Base-by-base conservation (phyloP, 1,140 invertebrate genomes). In the Orius laevigatus region DNA sequence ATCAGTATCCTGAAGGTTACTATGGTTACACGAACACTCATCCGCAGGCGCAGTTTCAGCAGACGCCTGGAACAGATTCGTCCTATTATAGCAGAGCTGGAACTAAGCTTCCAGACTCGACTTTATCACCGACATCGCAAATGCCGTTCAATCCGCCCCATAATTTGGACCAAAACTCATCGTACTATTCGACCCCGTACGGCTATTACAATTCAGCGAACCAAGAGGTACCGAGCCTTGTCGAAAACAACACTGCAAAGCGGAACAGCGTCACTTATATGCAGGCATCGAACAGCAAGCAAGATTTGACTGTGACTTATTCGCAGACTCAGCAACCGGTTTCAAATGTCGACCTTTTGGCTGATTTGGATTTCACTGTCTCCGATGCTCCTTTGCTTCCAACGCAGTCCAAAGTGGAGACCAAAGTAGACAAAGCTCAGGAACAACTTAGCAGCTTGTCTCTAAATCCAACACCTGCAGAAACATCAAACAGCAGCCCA, bases 331-430 rank as follows among this genome's bases (percentile, higher is more conserved):
- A 33, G 10, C 40, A 46, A 31, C 33, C 47, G 9, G 71, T 62
- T 10, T 70, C 77, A 1, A 79, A 81, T 54, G 72, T 86, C 31
- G 83, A 88, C 65, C 65, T 87, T 31, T 60, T 87, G 1, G 75
- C 81, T 1, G 83, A 79, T 42, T 70, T 87, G 14, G 84, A 88
- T 59, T 78, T 84, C 50, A 71, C 72, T 51, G 70, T 83, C 43
- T 72, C 76, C 62, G 71, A 82, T 61, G 72, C 74, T 52, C 73
- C 80, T 41, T 60, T 81, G 18, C 68, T 74, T 48, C 79, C 78
- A 0, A 25, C 25, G 3, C 70, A 77, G 60, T 71, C 46, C 9
- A 31, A 40, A 16, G 25, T 33, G 5, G 14, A 35, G n/a, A 36
- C 32, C 10, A 15, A 19, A 40, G 36, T 12, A 25, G 31, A 39